Conservation (phyloP, 2,797 vertebrate species). For the Urocyon cinereoargenteus region DNA sequence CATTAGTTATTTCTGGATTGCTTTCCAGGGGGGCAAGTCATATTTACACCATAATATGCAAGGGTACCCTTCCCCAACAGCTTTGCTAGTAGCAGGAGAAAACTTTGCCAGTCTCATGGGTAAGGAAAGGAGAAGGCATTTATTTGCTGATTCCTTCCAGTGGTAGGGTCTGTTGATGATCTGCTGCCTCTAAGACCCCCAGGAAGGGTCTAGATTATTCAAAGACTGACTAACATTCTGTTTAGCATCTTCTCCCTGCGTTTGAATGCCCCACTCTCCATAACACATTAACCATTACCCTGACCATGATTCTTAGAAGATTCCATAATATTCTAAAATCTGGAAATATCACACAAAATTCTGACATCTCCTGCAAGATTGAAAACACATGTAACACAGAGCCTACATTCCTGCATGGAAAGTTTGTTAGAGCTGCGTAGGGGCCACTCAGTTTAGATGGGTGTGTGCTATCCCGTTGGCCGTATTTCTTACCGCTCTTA, state of each 20-base stretch:
- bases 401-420: background rate
- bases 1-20: background rate
- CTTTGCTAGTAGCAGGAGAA: background rate
- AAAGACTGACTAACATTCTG: background rate
- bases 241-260: background rate
- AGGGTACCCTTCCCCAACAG: background rate
- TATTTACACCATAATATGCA: background rate
- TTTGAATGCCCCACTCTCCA: background rate
- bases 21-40: background rate
- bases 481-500: background rate
- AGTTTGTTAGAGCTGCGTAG: background rate
- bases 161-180: background rate
- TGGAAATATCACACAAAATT: background rate
- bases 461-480: rapidly evolving
- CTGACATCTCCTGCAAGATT: background rate
- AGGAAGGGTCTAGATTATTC: background rate
- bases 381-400: background rate
- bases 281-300: background rate
- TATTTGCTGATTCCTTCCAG: background rate
- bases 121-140: background rate
- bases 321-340: background rate
- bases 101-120: background rate
- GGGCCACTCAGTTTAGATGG: background rate
- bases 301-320: background rate
- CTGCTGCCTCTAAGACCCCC: background rate